Base-by-base conservation (phyloP, 64 coral and sea anemone genomes). In the Platygyra sinensis region DNA sequence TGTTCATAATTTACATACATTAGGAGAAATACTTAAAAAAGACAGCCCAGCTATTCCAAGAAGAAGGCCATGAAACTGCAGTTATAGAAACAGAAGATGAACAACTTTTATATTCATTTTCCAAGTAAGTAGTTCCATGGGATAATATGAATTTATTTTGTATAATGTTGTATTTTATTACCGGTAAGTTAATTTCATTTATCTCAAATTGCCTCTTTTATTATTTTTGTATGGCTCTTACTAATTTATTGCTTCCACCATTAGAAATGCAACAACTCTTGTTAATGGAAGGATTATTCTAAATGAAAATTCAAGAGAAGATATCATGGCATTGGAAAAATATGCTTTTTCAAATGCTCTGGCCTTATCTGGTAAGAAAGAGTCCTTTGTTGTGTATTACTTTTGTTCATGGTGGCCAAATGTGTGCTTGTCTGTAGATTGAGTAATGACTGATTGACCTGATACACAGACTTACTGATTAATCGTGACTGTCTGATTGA, bases 311-410 rank as follows among this genome's bases (percentile, higher is more conserved):
- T 74, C 76, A 67, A 72, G 55, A 24, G 62, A 88, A 29, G 94
- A 96, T 76, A 86, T 20, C 1, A 76, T 73, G 52, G 86, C 94
- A 73, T 87, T 96, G 10, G 86, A 96, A 42, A 96, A 96, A 81
- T 96, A 91, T 86, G 90, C 94, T 17, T 96, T 92, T 52, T 96
- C 94, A 8, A 92, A 96, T 92, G 94, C 94, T 22, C 74, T 96
- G 77, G 94, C 94, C 64, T 88, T 96, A 52, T 96, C 94, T 50
- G 90, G 94, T 96, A 52, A 67, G 78, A 20, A 69, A 67, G 60
- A 36, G 0, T 32, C 16, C 5, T n/a, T 32, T 63, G 12, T 32
- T n/a, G n/a, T n/a, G n/a, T n/a, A n/a, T n/a, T n/a, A n/a, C n/a
- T n/a, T n/a, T n/a, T n/a, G n/a, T n/a, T n/a, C n/a, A n/a, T n/a